These are phyloP conservation scores for Characodon lateralis DNA, from an alignment of 2,797 vertebrate species.

Conservation along the genomic window DNA sequence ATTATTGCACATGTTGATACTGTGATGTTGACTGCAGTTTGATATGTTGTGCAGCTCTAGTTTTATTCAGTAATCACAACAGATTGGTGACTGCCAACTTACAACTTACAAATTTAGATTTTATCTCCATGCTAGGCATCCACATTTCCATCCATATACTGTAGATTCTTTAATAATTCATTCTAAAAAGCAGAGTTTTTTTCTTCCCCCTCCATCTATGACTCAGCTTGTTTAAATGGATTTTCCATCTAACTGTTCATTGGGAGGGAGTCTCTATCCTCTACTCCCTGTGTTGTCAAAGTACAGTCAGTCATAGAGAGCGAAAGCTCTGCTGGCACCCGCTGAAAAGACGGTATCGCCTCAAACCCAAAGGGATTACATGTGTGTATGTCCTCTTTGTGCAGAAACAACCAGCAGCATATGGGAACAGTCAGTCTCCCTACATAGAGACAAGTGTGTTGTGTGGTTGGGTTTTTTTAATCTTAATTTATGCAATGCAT, in stretches of 20 bases:
- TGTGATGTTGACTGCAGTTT: neutral
- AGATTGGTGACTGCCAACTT: too few species aligned
- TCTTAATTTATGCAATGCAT: conserved; percentile 72
- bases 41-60: neutral
- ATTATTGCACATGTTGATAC: neutral
- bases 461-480: conserved; percentile 72
- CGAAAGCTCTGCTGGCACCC: conserved; percentile 72
- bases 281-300: conserved; percentile 70
- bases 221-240: conserved; percentile 75
- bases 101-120: conserved; percentile 22
- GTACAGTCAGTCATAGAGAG: conserved; percentile 63
- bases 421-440: conserved; percentile 74
- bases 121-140: conserved; percentile 45
- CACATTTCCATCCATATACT: conserved; percentile 65
- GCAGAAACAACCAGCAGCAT: conserved; percentile 70
- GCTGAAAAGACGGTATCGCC: conserved; percentile 61
- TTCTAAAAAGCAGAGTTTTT: conserved; percentile 56
- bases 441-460: conserved; percentile 72
- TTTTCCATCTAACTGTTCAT: conserved; percentile 76
- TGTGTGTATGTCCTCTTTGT: conserved; percentile 77
- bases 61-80: neutral
- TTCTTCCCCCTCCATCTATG: conserved; percentile 50
- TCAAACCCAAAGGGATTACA: conserved; percentile 71
- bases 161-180: conserved; percentile 59
- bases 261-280: conserved; percentile 69